Percentiles rank a stretch among this genome's conserved stretches.
phyloP scores from a whole-genome alignment of 2,113 vertebrate genomes.

The Podarcis muralis region DNA sequence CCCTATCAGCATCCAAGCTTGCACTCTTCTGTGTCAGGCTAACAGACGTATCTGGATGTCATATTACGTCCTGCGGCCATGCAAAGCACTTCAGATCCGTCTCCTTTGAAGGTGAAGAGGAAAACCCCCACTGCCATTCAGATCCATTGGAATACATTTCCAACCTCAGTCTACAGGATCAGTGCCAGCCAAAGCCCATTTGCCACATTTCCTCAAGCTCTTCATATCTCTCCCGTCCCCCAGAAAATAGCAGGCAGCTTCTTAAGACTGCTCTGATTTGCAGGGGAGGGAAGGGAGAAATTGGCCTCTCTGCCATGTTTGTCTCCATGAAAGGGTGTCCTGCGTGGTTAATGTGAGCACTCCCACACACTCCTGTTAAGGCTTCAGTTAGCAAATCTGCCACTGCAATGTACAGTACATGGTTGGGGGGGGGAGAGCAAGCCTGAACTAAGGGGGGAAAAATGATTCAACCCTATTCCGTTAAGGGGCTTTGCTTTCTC shows the following conservation, averaged over 20 bases:
- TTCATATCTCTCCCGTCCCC: background rate
- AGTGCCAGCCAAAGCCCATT: background rate
- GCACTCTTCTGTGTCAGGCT: background rate
- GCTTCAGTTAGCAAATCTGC: slow-evolving; percentile 42
- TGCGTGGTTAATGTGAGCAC: background rate
- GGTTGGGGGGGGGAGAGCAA: slow-evolving; percentile 16
- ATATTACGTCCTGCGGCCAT: no score
- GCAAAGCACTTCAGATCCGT: background rate
- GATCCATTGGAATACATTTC: background rate
- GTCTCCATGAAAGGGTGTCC: no score
- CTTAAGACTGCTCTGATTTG: background rate
- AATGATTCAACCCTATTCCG: accelerated
- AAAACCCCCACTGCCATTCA: background rate
- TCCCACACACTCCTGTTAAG: slow-evolving; percentile 31
- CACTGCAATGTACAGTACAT: slow-evolving; percentile 46
- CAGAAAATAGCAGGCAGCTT: background rate
- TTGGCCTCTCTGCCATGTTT: background rate
- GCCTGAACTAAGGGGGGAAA: slow-evolving; percentile 38
- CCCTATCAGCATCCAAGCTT: accelerated
- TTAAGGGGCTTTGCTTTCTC: background rate
- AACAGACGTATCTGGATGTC: background rate
- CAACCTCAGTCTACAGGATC: background rate
- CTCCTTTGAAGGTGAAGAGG: background rate
- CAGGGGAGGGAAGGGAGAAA: background rate
- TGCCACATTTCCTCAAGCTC: background rate